phyloP scores from a whole-genome alignment of 2,797 vertebrate genomes.

The Clarias platycephalus region DNA sequence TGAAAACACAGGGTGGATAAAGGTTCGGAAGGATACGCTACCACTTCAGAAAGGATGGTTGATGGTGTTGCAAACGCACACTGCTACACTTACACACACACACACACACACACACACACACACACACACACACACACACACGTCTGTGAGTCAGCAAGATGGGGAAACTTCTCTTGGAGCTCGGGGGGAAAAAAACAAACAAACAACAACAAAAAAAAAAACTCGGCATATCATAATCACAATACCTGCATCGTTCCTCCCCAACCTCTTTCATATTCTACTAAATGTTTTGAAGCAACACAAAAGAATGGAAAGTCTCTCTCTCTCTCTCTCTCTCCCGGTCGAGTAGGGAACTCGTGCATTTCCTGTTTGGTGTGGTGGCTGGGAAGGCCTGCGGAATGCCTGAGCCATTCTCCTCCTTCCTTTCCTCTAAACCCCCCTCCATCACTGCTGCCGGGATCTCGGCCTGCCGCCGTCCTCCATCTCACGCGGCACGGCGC shows the following conservation, averaged over 20 bases:
- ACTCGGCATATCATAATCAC: neutral
- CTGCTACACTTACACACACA: neutral
- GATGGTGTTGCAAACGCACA: constrained; percentile 2
- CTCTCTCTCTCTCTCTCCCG: constrained; percentile 30
- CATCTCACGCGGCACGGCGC: constrained; percentile 14
- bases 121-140: constrained; percentile 12
- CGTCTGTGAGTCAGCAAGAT: constrained; percentile 1
- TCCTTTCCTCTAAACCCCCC: constrained; percentile 46
- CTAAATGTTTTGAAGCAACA: constrained; percentile 32
- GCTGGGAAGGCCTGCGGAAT: constrained; percentile 52
- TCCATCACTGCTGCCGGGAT: constrained; percentile 30
- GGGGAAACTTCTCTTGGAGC: neutral
- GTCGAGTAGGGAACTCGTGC: constrained; percentile 50
- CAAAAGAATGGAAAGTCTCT: constrained; percentile 51
- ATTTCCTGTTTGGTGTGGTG: constrained; percentile 61
- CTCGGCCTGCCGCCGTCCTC: constrained; percentile 36
- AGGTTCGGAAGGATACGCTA: constrained; percentile 28
- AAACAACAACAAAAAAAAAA: neutral
- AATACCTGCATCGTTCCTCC: neutral
- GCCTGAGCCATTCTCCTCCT: constrained; percentile 53
- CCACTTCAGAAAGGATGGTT: neutral
- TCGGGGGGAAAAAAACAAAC: too few species aligned
- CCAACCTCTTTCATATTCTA: constrained; percentile 27
- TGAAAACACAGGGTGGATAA: constrained; percentile 7
- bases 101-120: constrained; percentile 15